A percentile compares a stretch with the other conserved stretches of the same genome.
Evolutionary conservation across 1,140 invertebrate genomes (phyloP).

Genomic region (Amyelois transitella): DNA sequence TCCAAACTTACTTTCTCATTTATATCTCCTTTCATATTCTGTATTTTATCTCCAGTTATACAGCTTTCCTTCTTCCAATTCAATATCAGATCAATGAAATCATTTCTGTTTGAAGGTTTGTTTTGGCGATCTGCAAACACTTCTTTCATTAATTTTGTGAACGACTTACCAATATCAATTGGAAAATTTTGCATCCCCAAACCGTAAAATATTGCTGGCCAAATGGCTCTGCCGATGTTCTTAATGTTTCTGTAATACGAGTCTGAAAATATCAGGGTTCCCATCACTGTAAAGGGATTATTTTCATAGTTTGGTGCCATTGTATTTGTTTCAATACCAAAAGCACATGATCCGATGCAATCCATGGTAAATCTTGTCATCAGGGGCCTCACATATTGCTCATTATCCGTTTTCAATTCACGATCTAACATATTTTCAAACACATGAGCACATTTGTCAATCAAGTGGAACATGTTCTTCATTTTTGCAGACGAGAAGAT

Average conservation of each 20-base stretch:
- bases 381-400: constrained; percentile 56
- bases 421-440: constrained; percentile 41
- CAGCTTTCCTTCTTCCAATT: constrained; percentile 13
- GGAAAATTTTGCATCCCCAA: constrained; percentile 12
- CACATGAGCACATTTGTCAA: constrained; percentile 50
- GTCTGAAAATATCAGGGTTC: constrained; percentile 1
- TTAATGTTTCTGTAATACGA: not conserved
- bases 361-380: constrained; percentile 74
- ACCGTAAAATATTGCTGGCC: constrained; percentile 19
- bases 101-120: constrained; percentile 12
- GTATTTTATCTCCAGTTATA: constrained; percentile 13
- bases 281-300: constrained; percentile 6
- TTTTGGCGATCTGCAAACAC: constrained; percentile 12
- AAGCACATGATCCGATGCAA: constrained; percentile 75
- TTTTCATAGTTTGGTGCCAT: constrained; percentile 37
- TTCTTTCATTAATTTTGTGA: constrained; percentile 10
- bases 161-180: constrained; percentile 6
- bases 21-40: not conserved
- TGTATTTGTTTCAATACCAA: constrained; percentile 75
- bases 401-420: constrained; percentile 18
- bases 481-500: constrained; percentile 77
- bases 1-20: constrained; percentile 13
- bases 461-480: constrained; percentile 73
- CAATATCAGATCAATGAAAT: constrained; percentile 23
- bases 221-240: constrained; percentile 9